phyloP scores from a whole-genome alignment of 2,113 vertebrate species.

The Sphaerodactylus townsendi region DNA sequence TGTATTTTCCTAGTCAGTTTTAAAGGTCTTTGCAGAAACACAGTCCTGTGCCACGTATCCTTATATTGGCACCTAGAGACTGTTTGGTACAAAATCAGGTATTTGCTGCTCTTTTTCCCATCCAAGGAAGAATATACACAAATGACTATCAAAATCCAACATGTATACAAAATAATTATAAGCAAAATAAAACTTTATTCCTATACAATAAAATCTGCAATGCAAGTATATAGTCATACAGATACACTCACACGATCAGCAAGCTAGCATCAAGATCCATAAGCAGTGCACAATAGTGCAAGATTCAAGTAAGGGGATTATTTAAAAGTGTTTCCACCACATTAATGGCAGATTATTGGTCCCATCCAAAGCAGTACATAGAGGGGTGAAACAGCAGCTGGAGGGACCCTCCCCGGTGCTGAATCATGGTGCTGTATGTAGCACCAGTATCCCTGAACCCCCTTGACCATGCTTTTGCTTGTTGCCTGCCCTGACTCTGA shows the following conservation, averaged over 20 bases:
- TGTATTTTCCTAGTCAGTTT: no score
- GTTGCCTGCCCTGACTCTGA: no score
- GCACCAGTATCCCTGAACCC: no score
- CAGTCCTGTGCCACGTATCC: conserved; percentile 5
- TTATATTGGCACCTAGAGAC: neutral
- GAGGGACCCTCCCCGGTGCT: no score
- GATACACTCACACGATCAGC: neutral
- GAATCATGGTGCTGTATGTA: no score
- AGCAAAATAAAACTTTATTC: neutral
- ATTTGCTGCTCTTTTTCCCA: neutral
- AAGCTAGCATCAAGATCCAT: neutral
- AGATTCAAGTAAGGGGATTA: no score
- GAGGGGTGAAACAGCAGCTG: no score
- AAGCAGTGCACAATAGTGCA: neutral
- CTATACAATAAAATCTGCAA: neutral
- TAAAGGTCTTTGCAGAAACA: no score
- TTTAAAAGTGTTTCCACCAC: no score
- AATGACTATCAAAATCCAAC: neutral
- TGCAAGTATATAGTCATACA: neutral
- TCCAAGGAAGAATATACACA: conserved; percentile 9
- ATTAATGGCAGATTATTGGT: no score
- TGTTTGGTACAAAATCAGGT: neutral
- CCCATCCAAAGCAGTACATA: no score
- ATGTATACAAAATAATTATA: neutral
- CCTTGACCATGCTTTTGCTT: no score